phyloP scores from a whole-genome alignment of 2,888 invertebrate genomes.

The Nephrocerus scutellatus region DNA sequence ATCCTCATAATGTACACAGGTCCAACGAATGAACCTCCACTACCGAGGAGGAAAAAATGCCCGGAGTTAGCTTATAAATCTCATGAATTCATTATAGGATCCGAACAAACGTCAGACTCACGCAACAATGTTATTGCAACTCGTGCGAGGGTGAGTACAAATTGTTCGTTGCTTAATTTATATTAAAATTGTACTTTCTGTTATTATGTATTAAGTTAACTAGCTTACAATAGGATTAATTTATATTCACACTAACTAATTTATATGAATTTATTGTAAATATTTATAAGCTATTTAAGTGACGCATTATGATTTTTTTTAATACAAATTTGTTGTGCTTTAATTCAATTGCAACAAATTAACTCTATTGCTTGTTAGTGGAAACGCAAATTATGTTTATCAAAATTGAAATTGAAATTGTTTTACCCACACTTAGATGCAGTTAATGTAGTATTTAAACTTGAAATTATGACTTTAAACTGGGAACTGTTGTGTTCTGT shows the following conservation, averaged over 20 bases:
- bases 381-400: too few species aligned
- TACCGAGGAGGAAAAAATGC: conserved; percentile 82
- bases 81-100: conserved; percentile 65
- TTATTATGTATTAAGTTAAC: too few species aligned
- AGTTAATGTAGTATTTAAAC: too few species aligned
- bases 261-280: neutral
- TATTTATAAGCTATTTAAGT: neutral
- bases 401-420: too few species aligned
- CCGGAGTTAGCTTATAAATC: conserved; percentile 82
- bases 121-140: conserved; percentile 45
- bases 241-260: neutral
- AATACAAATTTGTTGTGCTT: neutral
- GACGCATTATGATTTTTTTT: conserved; percentile 3
- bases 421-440: too few species aligned
- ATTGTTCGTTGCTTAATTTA: neutral
- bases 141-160: conserved; percentile 45
- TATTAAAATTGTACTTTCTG: too few species aligned
- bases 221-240: neutral
- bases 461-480: too few species aligned
- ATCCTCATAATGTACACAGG: conserved; percentile 39
- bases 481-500: too few species aligned
- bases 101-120: conserved; percentile 56
- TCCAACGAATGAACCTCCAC: conserved; percentile 68
- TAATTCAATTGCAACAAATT: too few species aligned
- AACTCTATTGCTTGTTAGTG: too few species aligned